These are phyloP conservation scores for Porites evermanni DNA, from an alignment of 92 coral and sea anemone species.

Conservation along the genomic window DNA sequence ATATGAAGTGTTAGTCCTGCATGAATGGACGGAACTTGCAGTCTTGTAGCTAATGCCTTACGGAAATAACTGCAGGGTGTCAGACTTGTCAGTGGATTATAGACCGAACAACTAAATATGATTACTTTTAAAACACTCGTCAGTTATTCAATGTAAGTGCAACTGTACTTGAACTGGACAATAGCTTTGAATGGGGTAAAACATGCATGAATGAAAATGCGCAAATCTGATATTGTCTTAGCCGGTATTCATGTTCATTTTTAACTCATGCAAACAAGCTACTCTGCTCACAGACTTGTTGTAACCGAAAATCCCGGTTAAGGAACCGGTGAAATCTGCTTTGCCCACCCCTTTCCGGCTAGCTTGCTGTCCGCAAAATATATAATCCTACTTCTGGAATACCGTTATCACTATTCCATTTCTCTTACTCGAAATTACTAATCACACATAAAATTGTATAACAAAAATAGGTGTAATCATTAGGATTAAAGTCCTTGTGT, in stretches of 20 bases:
- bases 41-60: neutral
- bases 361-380: neutral
- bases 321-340: neutral
- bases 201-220: neutral
- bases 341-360: neutral
- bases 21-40: neutral
- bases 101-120: neutral
- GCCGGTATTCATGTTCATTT: neutral
- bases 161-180: neutral
- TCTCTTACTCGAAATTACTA: no score
- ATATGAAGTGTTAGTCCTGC: neutral
- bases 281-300: neutral
- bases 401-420: neutral
- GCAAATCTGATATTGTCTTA: conserved; percentile 3
- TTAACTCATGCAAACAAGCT: conserved; percentile 5
- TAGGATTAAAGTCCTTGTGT: neutral
- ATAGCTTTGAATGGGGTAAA: conserved; percentile 8
- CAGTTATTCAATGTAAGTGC: neutral
- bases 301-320: neutral
- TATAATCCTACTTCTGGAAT: neutral
- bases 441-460: neutral
- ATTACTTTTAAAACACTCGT: neutral
- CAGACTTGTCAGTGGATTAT: neutral
- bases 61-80: conserved; percentile 11
- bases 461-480: neutral